Conservation (phyloP, 2,113 vertebrate genomes). For the Cisticola juncidis region DNA sequence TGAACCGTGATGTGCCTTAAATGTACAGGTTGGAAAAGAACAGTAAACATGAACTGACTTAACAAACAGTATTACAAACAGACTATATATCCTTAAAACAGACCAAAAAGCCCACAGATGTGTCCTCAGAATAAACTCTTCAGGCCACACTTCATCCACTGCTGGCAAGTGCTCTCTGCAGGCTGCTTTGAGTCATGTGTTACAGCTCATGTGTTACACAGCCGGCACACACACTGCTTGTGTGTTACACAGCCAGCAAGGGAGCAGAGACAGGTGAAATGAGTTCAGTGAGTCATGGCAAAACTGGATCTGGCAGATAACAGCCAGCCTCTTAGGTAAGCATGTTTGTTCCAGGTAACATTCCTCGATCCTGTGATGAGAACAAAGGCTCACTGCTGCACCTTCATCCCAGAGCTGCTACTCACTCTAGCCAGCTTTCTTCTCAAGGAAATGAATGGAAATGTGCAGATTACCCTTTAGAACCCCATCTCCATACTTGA, state of each 20-base stretch:
- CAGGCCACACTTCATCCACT: neutral
- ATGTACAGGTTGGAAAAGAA: neutral
- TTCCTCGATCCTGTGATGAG: neutral
- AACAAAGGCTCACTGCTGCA: neutral
- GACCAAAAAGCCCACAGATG: neutral
- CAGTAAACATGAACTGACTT: neutral
- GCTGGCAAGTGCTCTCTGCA: neutral
- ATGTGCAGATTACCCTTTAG: neutral
- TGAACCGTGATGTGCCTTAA: accelerated
- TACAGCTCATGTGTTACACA: neutral
- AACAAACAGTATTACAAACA: neutral
- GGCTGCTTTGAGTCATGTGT: neutral
- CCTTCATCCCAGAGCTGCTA: neutral
- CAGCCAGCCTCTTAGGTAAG: neutral
- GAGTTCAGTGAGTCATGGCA: neutral
- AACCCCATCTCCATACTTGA: neutral
- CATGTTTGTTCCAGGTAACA: neutral
- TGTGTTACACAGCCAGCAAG: neutral
- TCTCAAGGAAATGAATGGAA: neutral
- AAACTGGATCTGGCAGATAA: neutral
- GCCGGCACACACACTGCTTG: neutral
- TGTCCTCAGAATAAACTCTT: neutral
- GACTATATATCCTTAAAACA: neutral
- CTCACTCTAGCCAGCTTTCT: neutral
- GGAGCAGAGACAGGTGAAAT: neutral